Evolutionary conservation across 53 echinoderm and acorn worm genomes (phyloP), one percentile per base, ranked within the genome.

Genomic region (Zoroaster sp.): DNA sequence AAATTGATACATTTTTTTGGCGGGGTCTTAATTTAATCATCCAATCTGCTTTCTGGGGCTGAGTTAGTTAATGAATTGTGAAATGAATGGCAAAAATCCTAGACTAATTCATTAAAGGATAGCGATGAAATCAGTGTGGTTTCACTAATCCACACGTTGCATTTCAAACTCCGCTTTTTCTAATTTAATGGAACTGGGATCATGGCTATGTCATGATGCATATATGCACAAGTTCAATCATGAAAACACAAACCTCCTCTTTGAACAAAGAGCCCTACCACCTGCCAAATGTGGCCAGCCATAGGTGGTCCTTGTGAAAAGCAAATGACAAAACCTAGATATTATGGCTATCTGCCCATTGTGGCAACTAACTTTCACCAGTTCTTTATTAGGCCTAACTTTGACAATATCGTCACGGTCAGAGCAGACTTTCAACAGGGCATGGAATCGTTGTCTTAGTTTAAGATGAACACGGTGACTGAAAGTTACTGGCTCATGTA

Each of bases 81-180:
- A 80, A 80, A 80, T 59, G 65, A 32, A 81, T 66, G 81, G 81
- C 65, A 81, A 36, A 55, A 66, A 66, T 55, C 42, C 77, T 40
- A 40, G 23, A 25, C 40, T 23, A 25, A 55, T 80, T 21, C 65
- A 35, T 43, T 42, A 66, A n/a, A 42, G 13, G 59, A 76, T 40
- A 76, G 46, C 44, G 42, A 42, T 9, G 41, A 66, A 32, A 17
- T 78, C 78, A 78, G 18, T 54, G 54, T 53, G 33, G 78, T 37
- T 53, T 53, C 78, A 78, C 78, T 81, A 67, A 66, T 30, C 39
- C 20, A 54, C 18, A 45, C 15, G 34, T 4, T 0, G 8, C 25
- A 15, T n/a, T 55, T 46, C n/a, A 35, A 39, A 53, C n/a, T 40
- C 15, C 34, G 15, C 4, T 8, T 69, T 69, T 69, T 33, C 47